Base-by-base conservation (phyloP, 2,888 invertebrate genomes). In the Eupithecia dodoneata region DNA sequence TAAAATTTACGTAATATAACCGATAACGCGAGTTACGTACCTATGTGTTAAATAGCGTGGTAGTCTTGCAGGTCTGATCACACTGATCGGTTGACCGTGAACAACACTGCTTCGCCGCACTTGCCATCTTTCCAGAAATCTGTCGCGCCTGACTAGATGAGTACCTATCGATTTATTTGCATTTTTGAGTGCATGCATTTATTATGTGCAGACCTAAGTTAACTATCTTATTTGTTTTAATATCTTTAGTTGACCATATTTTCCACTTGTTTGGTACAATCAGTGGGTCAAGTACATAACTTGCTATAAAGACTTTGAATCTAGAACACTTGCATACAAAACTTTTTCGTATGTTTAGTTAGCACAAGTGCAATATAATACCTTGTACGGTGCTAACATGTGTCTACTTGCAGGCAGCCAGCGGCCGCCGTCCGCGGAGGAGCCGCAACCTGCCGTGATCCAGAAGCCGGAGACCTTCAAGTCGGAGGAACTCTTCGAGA, bases 401-500 rank as follows among this genome's bases (percentile, higher is more conserved):
- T 80, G n/a, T 81, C 66, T 80, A 52, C 82, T 84, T 80, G 69
- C 87, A 87, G 84, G 69, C 71, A 76, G 81, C 59, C 80, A 83
- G 4, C 79, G 79, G 10, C 72, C 85, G 4, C 81, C 52, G 15
- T 52, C 52, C 52, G 52, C 88, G 6, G 89, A 90, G 74, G 87
- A 87, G 45, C 90, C 90, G 45, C 86, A 83, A 73, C 78, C 85
- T 18, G 82, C 87, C 12, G 85, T 87, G 9, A 87, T 91, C 2
- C 85, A 88, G 6, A 93, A 89, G 80, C 88, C 86, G 73, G 93
- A 93, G 78, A 77, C 86, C 1, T 89, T 83, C 77, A 92, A 87
- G 80, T 80, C 88, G 1, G 83, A 87, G 70, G 80, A 82, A 5
- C 77, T 85, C 76, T 92, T 89, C 72, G 93, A 93, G 63, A 92